These are phyloP conservation scores for Melanophora roralis DNA, from an alignment of 2,888 invertebrate species.

Conservation along the genomic window DNA sequence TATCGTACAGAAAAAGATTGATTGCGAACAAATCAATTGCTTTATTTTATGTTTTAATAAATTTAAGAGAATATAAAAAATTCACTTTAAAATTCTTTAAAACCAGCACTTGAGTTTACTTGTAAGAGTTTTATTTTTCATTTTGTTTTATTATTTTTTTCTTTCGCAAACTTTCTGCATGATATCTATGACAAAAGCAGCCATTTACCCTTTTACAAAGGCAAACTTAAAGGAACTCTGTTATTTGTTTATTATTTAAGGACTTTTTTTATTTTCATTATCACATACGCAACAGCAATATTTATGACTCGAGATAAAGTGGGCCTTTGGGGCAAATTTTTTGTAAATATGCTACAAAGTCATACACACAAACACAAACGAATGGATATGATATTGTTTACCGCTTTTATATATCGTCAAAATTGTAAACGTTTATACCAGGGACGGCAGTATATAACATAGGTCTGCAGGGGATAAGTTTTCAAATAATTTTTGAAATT, in stretches of 20 bases:
- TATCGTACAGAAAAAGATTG: no score
- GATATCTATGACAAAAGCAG: background rate
- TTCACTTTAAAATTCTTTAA: background rate
- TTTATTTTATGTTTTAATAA: no score
- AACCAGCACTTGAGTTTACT: background rate
- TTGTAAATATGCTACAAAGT: conserved; percentile 37
- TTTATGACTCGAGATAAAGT: conserved; percentile 66
- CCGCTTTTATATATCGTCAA: conserved; percentile 13
- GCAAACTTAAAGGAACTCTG: background rate
- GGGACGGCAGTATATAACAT: no score
- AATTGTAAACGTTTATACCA: conserved; percentile 11
- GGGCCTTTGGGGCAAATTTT: conserved; percentile 63
- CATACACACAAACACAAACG: background rate
- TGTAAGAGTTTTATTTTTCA: background rate
- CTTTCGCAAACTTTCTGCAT: no score
- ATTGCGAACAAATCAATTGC: no score
- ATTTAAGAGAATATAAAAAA: no score
- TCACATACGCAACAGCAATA: conserved; percentile 49
- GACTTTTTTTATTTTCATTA: conserved; percentile 33
- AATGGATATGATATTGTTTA: conserved; percentile 1
- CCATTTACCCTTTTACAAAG: background rate
- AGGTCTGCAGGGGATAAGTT: no score
- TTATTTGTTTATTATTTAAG: conserved; percentile 19
- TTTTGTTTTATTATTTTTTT: background rate
- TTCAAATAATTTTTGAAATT: no score